Base-by-base conservation (phyloP, 2,888 invertebrate species). In the Apantesis nais region DNA sequence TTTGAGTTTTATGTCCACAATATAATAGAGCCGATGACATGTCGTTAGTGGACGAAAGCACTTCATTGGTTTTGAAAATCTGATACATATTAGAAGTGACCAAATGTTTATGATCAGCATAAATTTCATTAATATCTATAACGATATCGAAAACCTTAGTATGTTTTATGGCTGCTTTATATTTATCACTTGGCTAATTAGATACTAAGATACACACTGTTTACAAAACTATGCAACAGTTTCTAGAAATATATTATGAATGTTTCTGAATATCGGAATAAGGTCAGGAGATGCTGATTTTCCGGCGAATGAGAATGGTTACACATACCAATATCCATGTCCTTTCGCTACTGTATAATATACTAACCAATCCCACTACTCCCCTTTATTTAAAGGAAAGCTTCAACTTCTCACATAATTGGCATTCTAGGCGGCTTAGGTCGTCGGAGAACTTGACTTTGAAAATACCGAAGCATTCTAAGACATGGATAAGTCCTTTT, bases 1-100 rank as follows among this genome's bases (percentile, higher is more conserved):
- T 76, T 80, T 70, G 75, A 77, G 60, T 67, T 82, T 79, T 82
- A 80, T 78, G 64, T 52, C 66, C 71, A 73, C 72, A 67, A 77
- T 74, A 67, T 77, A 71, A 69, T 70, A 52, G 71, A 74, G 60
- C 72, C 73, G 70, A 78, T 76, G 25, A 62, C 25, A 62, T 16
- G 39, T 14, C 11, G 39, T 39, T 62, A 39, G 39, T 16, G 34
- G 11, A 39, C 62, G 39, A 7, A 39, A 62, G 39, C 3, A 62
- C 16, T 62, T 39, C 12, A 62, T 62, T 62, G 39, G 62, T 39
- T 62, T 39, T 39, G 16, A 39, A 39, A 62, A 62, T 25, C 62
- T 62, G 25, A 37, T 62, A 39, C n/a, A 52, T 2, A 62, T 62
- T 62, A 39, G 37, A 39, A 39, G 7, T 39, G 39, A 62, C 37